Evolutionary conservation across 2,888 invertebrate species (phyloP), one percentile per base, ranked within the genome.

Genomic region (Agrotis clavis): DNA sequence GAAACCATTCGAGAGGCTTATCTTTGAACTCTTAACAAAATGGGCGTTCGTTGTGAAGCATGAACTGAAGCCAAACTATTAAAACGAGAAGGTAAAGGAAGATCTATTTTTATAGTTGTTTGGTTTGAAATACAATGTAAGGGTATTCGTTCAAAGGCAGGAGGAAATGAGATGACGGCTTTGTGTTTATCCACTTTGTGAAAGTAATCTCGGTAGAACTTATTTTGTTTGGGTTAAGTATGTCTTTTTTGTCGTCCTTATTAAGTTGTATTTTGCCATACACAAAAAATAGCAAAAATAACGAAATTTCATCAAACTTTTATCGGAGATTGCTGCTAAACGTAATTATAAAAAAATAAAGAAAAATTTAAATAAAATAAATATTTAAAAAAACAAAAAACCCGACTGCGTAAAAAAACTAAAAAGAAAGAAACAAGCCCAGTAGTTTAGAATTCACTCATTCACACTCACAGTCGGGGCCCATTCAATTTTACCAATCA

Each of bases 1-100:
- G 59, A 59, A 65, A 68, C 63, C 74, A 67, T 85, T 84, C 19
- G 57, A 74, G 67, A 70, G 80, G 75, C 85, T 85, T 85, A 85
- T 85, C 85, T 82, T 78, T 72, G 75, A 77, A 80, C 85, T 84
- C 78, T 86, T 85, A 82, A 82, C 86, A 84, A 80, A 86, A 85
- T 80, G 74, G 73, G 82, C 56, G 70, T 86, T 79, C 62, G 67
- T 70, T 82, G 73, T 66, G 74, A 70, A 73, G 56, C 51, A 71
- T 62, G 56, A 59, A 68, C 50, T 72, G 70, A 64, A 77, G 59
- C 60, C 48, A 50, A 77, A 83, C 81, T 86, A 77, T 85, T 85
- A 80, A 80, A 80, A 75, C n/a, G 47, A 77, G 67, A 56, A 62
- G 60, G 67, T 67, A 41, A 65, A 51, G 50, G 30, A 69, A 62